These are phyloP conservation scores for Diachasma alloeum DNA, from an alignment of 1,140 invertebrate species.

Conservation along the genomic window DNA sequence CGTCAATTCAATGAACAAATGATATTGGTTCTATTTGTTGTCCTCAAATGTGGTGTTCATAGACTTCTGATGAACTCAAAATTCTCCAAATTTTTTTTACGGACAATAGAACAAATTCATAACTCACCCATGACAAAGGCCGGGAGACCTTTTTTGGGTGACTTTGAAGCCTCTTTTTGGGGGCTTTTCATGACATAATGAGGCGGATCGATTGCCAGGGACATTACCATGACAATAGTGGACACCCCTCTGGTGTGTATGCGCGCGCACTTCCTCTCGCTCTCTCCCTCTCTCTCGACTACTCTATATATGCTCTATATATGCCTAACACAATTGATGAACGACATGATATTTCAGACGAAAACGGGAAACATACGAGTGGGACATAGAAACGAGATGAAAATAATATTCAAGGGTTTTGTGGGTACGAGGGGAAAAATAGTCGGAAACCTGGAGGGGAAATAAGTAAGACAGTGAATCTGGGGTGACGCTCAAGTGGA, in stretches of 20 bases:
- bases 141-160: slow-evolving; percentile 20
- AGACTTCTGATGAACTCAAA: too few species aligned
- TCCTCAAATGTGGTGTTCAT: too few species aligned
- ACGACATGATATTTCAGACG: slow-evolving; percentile 56
- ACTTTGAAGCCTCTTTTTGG: slow-evolving; percentile 42
- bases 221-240: slow-evolving; percentile 60
- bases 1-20: too few species aligned
- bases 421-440: background rate
- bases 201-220: slow-evolving; percentile 58
- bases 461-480: slow-evolving; percentile 17
- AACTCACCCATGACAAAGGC: slow-evolving; percentile 53
- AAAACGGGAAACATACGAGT: slow-evolving; percentile 51
- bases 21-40: too few species aligned
- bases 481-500: slow-evolving; percentile 21
- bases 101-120: background rate
- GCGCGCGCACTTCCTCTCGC: slow-evolving; percentile 26
- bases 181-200: slow-evolving; percentile 54
- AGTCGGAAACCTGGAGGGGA: background rate
- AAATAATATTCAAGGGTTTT: slow-evolving; percentile 19
- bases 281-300: background rate
- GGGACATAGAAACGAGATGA: slow-evolving; percentile 27
- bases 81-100: background rate
- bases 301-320: slow-evolving; percentile 29
- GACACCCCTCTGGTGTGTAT: slow-evolving; percentile 42
- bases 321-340: slow-evolving; percentile 59